Evolutionary conservation across 1,140 invertebrate species (phyloP).

Genomic region (Micrasema minimum): DNA sequence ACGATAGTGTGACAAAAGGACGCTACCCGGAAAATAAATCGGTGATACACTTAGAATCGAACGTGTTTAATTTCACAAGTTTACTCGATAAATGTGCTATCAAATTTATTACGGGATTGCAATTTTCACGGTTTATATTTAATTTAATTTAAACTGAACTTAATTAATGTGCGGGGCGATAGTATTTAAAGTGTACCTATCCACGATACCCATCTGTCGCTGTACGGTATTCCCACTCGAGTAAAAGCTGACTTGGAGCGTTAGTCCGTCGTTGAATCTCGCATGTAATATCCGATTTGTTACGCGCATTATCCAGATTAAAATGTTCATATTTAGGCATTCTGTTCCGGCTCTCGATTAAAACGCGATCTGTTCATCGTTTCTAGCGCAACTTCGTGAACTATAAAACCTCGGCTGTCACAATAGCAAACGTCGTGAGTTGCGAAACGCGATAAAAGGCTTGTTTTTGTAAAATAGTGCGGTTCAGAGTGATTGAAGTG

Average conservation of each 20-base stretch:
- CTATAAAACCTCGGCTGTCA: slow-evolving; percentile 2
- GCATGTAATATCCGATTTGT: too few species aligned
- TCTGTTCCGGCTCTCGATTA: background rate
- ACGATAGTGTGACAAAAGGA: background rate
- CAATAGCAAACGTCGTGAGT: background rate
- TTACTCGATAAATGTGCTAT: background rate
- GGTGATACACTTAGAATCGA: slow-evolving; percentile 14
- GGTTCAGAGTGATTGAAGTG: slow-evolving; percentile 10
- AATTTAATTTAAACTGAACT: slow-evolving; percentile 13
- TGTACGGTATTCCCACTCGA: slow-evolving; percentile 3
- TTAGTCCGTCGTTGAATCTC: too few species aligned
- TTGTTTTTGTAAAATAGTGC: background rate
- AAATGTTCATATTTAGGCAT: too few species aligned
- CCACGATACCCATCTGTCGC: slow-evolving; percentile 1
- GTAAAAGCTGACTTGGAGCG: too few species aligned
- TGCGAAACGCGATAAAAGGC: too few species aligned
- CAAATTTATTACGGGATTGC: background rate
- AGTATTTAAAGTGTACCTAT: background rate
- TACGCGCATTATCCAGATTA: too few species aligned
- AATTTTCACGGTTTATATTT: background rate
- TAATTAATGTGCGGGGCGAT: background rate
- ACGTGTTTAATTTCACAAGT: background rate
- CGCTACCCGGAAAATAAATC: slow-evolving; percentile 18
- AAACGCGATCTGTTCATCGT: background rate
- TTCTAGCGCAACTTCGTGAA: slow-evolving; percentile 3